These are phyloP conservation scores for Phlogophora meticulosa DNA, from an alignment of 2,888 invertebrate species.

Conservation along the genomic window DNA sequence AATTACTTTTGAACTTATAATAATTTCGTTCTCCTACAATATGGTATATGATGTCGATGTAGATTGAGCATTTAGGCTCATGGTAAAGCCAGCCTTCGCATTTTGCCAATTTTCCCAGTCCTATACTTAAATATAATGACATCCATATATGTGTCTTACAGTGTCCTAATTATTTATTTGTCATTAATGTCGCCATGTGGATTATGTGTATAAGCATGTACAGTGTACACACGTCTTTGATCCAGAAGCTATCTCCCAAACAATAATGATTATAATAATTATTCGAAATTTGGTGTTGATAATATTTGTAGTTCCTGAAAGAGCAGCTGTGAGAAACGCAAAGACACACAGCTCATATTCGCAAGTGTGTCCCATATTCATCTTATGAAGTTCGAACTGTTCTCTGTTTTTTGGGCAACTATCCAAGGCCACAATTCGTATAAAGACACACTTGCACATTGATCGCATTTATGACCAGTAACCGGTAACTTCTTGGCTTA, in stretches of 20 bases:
- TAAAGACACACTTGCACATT: conserved; percentile 11
- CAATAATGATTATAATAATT: too few species aligned
- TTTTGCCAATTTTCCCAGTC: conserved; percentile 32
- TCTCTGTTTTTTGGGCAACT: conserved; percentile 22
- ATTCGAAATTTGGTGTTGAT: too few species aligned
- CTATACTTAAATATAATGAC: conserved; percentile 10
- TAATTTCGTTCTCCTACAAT: too few species aligned
- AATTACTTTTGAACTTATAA: too few species aligned
- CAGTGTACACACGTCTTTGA: conserved; percentile 18
- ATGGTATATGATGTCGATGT: too few species aligned
- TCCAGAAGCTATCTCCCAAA: neutral
- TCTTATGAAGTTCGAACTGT: conserved; percentile 4
- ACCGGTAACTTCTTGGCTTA: conserved; percentile 5
- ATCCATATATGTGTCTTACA: conserved; percentile 34
- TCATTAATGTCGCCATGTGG: conserved; percentile 38
- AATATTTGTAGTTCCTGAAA: too few species aligned
- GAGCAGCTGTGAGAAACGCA: too few species aligned
- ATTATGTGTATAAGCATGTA: conserved; percentile 14
- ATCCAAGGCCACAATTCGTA: conserved; percentile 21
- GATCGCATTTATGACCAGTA: conserved; percentile 7
- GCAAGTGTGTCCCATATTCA: conserved; percentile 39
- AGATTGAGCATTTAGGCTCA: too few species aligned
- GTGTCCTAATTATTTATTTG: conserved; percentile 43
- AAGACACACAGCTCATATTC: too few species aligned
- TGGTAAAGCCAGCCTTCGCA: conserved; percentile 2